phyloP scores from a whole-genome alignment of 2,888 invertebrate genomes.

The Andrena trimmerana region DNA sequence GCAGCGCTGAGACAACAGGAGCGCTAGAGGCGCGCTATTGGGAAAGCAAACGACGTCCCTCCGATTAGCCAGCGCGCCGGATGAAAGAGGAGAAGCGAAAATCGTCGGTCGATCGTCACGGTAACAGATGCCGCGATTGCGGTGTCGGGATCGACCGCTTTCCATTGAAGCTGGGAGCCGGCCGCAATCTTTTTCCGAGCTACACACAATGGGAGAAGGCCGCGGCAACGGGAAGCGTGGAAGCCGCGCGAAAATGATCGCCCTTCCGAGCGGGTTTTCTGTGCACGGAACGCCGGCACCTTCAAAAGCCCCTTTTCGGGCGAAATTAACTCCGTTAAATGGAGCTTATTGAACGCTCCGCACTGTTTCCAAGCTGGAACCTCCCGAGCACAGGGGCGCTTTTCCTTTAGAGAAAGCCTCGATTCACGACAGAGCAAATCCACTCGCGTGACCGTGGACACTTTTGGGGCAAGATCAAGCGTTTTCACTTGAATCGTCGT shows the following conservation, averaged over 20 bases:
- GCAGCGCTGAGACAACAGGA: slow-evolving; percentile 5
- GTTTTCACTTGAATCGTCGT: no score
- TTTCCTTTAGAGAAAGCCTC: no score
- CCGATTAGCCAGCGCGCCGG: slow-evolving; percentile 57
- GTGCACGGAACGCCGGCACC: neutral
- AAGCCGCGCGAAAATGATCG: slow-evolving; percentile 38
- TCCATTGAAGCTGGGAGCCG: slow-evolving; percentile 54
- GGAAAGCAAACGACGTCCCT: slow-evolving; percentile 52
- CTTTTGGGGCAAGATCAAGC: no score
- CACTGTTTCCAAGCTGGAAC: neutral
- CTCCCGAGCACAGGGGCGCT: no score
- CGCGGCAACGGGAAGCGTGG: slow-evolving; percentile 45
- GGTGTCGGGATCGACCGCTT: slow-evolving; percentile 58
- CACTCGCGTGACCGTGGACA: no score
- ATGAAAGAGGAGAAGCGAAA: slow-evolving; percentile 58
- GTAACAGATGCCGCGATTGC: slow-evolving; percentile 61
- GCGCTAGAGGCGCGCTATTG: slow-evolving; percentile 31
- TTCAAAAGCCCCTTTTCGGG: slow-evolving; percentile 1
- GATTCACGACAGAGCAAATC: no score
- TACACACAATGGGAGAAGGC: slow-evolving; percentile 33
- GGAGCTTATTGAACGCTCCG: no score
- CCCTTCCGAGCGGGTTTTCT: slow-evolving; percentile 10
- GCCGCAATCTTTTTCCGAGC: slow-evolving; percentile 57
- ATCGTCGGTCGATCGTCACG: slow-evolving; percentile 60
- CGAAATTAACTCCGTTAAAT: slow-evolving; percentile 23